These are phyloP conservation scores for Polydrusus tereticollis DNA, from an alignment of 2,888 invertebrate species.

Conservation along the genomic window DNA sequence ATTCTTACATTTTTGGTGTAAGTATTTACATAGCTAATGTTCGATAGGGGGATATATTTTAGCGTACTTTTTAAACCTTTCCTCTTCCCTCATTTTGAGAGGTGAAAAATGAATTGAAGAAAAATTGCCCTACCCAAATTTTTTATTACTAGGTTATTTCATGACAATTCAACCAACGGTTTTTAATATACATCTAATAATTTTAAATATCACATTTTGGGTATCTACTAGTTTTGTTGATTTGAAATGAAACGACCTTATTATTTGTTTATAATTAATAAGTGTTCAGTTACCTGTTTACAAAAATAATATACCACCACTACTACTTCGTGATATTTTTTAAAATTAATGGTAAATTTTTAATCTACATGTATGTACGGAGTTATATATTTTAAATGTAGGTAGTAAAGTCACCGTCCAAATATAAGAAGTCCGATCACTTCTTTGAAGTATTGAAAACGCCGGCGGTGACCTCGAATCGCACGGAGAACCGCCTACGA, in stretches of 20 bases:
- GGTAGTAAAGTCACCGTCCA: too few relatives aligned
- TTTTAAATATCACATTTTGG: too few relatives aligned
- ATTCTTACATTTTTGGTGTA: too few relatives aligned
- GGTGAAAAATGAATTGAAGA: too few relatives aligned
- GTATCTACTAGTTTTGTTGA: background rate
- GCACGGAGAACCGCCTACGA: too few relatives aligned
- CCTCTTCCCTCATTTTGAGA: too few relatives aligned
- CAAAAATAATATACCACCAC: background rate
- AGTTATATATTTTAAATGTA: background rate
- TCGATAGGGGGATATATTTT: too few relatives aligned
- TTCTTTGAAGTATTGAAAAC: too few relatives aligned
- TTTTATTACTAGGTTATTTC: background rate
- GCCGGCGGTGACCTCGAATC: too few relatives aligned
- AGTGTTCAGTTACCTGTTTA: background rate
- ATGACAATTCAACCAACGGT: background rate
- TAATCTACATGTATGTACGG: background rate
- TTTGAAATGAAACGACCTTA: background rate
- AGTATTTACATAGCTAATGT: too few relatives aligned
- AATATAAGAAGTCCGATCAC: too few relatives aligned
- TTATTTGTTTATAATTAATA: constrained; percentile 10
- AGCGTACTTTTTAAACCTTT: too few relatives aligned
- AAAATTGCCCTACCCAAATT: background rate
- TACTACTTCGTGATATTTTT: constrained; percentile 16
- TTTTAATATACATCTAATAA: background rate
- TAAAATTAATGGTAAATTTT: constrained; percentile 2